A percentile compares a stretch with the other conserved stretches of the same genome.
phyloP scores from a whole-genome alignment of 2,113 vertebrate genomes.

The Mungos mungo region DNA sequence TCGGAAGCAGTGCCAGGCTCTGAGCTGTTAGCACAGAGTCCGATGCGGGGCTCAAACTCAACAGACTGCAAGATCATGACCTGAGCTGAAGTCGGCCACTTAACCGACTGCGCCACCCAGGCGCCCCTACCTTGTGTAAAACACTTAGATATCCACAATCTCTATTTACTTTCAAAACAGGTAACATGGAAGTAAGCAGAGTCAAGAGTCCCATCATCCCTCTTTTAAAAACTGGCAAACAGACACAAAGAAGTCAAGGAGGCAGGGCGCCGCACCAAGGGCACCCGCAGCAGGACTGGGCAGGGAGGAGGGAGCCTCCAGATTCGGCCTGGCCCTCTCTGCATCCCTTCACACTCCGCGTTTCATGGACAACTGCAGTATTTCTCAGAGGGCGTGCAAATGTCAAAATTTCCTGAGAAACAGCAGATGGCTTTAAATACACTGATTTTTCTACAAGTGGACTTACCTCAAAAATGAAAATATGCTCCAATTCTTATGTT shows the following conservation, averaged over 20 bases:
- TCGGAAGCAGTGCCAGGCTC: no score
- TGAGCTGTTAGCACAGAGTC: no score
- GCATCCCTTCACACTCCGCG: neutral
- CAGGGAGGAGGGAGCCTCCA: neutral
- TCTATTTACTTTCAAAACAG: constrained; percentile 39
- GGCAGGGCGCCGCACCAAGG: no score
- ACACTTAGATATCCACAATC: neutral
- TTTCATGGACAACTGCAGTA: rapidly evolving
- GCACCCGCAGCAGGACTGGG: neutral
- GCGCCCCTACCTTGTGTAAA: neutral
- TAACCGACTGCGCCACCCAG: no score
- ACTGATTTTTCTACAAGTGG: neutral
- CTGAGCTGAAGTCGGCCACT: no score
- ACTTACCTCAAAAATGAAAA: constrained; percentile 59
- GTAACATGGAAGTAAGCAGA: neutral
- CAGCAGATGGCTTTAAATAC: neutral
- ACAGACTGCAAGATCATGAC: no score
- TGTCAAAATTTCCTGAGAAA: neutral
- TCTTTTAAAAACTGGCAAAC: neutral
- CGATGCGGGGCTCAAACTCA: no score
- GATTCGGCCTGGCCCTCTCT: neutral
- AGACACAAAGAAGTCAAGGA: neutral
- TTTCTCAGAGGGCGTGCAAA: neutral
- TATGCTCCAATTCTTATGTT: neutral
- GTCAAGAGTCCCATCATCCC: neutral